Base-by-base conservation (phyloP, 2,797 vertebrate species). In the Crenichthys baileyi region DNA sequence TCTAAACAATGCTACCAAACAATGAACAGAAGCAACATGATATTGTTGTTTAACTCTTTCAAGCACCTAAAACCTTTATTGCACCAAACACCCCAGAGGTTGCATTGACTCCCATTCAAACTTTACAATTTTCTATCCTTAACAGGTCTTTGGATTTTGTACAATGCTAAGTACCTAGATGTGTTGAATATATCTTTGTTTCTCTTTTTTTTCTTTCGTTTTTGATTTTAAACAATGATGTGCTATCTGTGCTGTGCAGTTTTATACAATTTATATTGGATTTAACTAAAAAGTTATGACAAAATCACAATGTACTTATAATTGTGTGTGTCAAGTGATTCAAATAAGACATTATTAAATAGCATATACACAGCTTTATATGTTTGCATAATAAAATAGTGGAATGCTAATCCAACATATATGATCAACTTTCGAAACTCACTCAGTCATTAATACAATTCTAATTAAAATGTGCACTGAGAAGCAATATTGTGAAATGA, bases 371-470 rank as follows among this genome's bases (percentile, higher is more conserved):
- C 24, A 58, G 24, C 11, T 4, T 15, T 50, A 56, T 24, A 11
- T 24, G 8, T 56, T 56, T 56, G 55, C 22, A 22, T 55, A 18
- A 39, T 20, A n/a, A 39, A 53, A 41, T 18, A 68, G 13, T 56
- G 3, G 53, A 8, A 46, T 87, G 77, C 71, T 48, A 73, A 79
- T 63, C 20, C 48, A 53, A 48, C 73, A 22, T 70, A 44, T 75
- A 70, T 16, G 61, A 80, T 84, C 79, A 71, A 63, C 41, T 77
- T 70, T 63, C 39, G 48, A 79, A 70, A 51, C 75, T 71, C 41
- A 36, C 22, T 60, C 24, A 63, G 71, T 55, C 9, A 48, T 85
- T 85, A 68, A 56, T 76, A 80, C 26, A 68, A 46, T 50, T 61
- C 26, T 63, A 70, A 72, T 78, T 79, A 68, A 56, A 83, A 82